Percentiles rank a stretch among this genome's conserved stretches.
These are phyloP conservation scores for Mesochorus sp. DNA, from an alignment of 2,888 invertebrate genomes.

Conservation along the genomic window DNA sequence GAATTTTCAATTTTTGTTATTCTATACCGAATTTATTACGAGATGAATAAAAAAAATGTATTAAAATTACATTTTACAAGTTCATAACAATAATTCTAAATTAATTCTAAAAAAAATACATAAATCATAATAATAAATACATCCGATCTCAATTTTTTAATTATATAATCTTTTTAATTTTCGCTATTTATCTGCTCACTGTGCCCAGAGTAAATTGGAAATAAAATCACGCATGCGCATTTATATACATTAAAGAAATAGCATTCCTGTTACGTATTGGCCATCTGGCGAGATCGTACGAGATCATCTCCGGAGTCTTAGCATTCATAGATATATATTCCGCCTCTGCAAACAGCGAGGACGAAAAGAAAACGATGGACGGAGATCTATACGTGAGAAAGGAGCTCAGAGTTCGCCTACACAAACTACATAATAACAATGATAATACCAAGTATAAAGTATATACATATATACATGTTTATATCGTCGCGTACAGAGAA, in stretches of 20 bases:
- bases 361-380: slow-evolving; percentile 14
- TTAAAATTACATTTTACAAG: too few relatives aligned
- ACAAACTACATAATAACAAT: not conserved
- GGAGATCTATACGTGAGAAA: slow-evolving; percentile 30
- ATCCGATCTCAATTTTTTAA: too few relatives aligned
- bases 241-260: too few relatives aligned
- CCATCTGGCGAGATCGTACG: not conserved
- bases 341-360: not conserved
- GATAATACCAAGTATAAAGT: not conserved
- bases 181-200: too few relatives aligned
- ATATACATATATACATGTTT: not conserved
- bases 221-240: too few relatives aligned
- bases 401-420: slow-evolving; percentile 11
- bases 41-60: too few relatives aligned
- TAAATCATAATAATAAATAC: too few relatives aligned
- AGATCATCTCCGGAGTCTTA: not conserved
- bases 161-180: too few relatives aligned
- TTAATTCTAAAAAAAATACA: too few relatives aligned
- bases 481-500: not conserved
- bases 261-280: not conserved
- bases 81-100: too few relatives aligned
- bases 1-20: too few relatives aligned
- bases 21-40: too few relatives aligned
- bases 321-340: slow-evolving; percentile 16
- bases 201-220: not conserved